Percentiles rank a stretch among this genome's conserved stretches.
phyloP scores from a whole-genome alignment of 1,140 invertebrate genomes.

The Vanessa atalanta region DNA sequence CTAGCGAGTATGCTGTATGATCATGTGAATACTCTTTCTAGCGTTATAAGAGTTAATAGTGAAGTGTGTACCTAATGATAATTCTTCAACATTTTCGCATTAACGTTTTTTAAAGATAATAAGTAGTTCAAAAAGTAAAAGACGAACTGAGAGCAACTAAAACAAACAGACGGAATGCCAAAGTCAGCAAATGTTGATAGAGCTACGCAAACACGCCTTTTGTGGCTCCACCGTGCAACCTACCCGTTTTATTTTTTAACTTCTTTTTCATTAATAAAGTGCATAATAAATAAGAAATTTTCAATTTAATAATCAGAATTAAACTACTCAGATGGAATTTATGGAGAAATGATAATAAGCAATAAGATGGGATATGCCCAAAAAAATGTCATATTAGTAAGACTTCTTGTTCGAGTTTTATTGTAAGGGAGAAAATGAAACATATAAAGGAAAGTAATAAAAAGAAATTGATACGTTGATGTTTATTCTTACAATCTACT shows the following conservation, averaged over 20 bases:
- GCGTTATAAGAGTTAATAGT: no score
- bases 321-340: neutral
- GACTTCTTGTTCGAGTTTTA: neutral
- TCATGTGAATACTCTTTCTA: no score
- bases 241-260: conserved; percentile 21
- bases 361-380: neutral
- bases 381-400: neutral
- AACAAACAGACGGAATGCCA: conserved; percentile 31
- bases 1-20: no score
- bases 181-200: conserved; percentile 46
- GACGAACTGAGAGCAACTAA: conserved; percentile 25
- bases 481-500: conserved; percentile 7
- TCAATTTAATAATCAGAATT: neutral
- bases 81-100: neutral
- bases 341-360: no score
- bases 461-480: neutral
- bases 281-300: conserved; percentile 7
- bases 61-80: neutral
- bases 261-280: conserved; percentile 9
- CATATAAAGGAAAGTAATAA: neutral
- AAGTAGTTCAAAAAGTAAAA: conserved; percentile 18
- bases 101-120: conserved; percentile 15
- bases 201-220: conserved; percentile 37
- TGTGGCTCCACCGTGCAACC: conserved; percentile 28
- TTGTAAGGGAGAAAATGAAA: neutral